Evolutionary conservation across 2,888 invertebrate genomes (phyloP).

Genomic region (Drosophila macrospina): DNA sequence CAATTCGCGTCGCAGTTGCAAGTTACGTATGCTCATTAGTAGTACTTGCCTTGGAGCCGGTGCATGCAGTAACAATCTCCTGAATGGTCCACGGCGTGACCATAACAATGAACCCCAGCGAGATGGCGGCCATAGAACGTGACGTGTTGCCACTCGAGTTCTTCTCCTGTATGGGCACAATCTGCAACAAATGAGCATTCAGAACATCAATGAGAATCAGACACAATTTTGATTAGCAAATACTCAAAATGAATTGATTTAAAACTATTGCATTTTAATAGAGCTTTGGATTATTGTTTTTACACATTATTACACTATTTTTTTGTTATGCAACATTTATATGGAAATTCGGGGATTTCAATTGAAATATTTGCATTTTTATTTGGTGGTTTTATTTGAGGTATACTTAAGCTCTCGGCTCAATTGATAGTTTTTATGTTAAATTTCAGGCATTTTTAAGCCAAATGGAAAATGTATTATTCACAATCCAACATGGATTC

Average conservation of each 20-base stretch:
- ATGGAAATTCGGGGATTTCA: background rate
- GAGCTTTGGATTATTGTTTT: no score
- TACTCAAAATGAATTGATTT: no score
- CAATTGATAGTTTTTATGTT: background rate
- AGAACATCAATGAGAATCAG: background rate
- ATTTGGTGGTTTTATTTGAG: background rate
- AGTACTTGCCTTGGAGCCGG: conserved; percentile 90
- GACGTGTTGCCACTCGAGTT: conserved; percentile 91
- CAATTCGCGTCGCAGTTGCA: conserved; percentile 6
- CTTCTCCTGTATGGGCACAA: conserved; percentile 86
- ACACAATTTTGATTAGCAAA: no score
- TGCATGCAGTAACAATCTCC: conserved; percentile 95
- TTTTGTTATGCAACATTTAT: background rate
- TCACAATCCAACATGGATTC: background rate
- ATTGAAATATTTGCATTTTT: background rate
- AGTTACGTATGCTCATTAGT: background rate
- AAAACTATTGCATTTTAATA: no score
- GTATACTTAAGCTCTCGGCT: background rate
- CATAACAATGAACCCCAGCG: conserved; percentile 95
- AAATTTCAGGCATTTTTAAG: background rate
- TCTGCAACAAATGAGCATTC: conserved; percentile 63
- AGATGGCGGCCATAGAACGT: conserved; percentile 96
- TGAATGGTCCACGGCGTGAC: conserved; percentile 96
- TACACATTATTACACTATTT: no score
- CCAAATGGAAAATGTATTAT: background rate